Evolutionary conservation across 2,113 vertebrate species (phyloP).

Genomic region (Syngnathus floridae): DNA sequence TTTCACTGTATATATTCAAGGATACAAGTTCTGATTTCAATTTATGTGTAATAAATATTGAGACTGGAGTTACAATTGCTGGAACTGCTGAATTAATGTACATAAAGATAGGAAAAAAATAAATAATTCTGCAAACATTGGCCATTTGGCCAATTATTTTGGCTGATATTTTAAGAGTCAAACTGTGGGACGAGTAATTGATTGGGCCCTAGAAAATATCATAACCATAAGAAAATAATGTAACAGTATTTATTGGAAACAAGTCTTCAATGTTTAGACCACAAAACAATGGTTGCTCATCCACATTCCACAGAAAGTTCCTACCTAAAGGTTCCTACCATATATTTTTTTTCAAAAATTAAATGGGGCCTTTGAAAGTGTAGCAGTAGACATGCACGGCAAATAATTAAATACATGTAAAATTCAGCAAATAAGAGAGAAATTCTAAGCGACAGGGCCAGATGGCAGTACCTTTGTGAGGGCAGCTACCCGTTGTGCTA

Average conservation of each 20-base stretch:
- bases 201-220: background rate
- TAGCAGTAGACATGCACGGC: background rate
- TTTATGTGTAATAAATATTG: no score
- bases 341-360: background rate
- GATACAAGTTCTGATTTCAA: no score
- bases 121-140: no score
- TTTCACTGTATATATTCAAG: no score
- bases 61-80: no score
- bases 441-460: background rate
- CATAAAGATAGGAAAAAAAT: no score
- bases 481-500: slow-evolving; percentile 91
- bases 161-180: no score
- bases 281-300: slow-evolving; percentile 43
- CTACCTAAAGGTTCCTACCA: background rate
- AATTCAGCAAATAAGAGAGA: background rate
- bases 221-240: background rate
- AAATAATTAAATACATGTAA: background rate
- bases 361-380: background rate
- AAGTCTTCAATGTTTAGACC: slow-evolving; percentile 32
- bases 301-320: slow-evolving; percentile 22
- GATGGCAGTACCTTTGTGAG: slow-evolving; percentile 82
- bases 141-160: no score
- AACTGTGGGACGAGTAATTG: no score
- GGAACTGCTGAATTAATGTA: no score
- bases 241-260: slow-evolving; percentile 17